These are phyloP conservation scores for Panthera uncia DNA, from an alignment of 2,113 vertebrate species.

Conservation along the genomic window DNA sequence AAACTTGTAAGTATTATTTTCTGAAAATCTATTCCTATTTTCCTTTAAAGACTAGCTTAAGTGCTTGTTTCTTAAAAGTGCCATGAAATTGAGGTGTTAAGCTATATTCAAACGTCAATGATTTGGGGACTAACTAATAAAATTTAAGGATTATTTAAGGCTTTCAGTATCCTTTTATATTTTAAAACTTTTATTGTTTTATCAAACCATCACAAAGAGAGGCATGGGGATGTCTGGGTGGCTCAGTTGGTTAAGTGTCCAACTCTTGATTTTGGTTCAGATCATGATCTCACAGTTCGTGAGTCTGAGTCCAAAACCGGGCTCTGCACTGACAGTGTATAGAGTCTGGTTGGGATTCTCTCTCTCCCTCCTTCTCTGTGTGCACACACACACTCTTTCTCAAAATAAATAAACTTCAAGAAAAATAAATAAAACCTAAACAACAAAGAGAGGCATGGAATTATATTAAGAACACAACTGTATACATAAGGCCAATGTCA, in stretches of 20 bases:
- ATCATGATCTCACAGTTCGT: no score
- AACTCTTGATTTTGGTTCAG: no score
- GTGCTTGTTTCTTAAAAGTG: conserved; percentile 6
- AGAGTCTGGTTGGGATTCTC: no score
- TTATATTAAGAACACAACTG: neutral
- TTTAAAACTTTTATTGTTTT: neutral
- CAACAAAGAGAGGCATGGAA: neutral
- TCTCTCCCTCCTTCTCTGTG: no score
- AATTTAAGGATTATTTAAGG: neutral
- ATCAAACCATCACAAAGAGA: neutral
- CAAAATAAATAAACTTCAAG: no score
- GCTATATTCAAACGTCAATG: neutral
- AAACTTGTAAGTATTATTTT: neutral
- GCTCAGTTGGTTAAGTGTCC: no score
- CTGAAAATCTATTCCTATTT: neutral
- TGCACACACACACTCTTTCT: no score
- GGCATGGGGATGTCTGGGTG: neutral
- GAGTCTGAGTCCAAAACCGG: no score
- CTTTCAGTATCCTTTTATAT: neutral
- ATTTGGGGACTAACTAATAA: neutral
- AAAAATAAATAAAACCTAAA: no score
- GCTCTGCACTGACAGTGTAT: no score
- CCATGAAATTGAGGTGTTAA: neutral
- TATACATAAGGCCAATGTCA: neutral
- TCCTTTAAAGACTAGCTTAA: neutral